Evolutionary conservation across 2,113 vertebrate species (phyloP), one percentile per base, ranked within the genome.

Genomic region (Rhizomys pruinosus): DNA sequence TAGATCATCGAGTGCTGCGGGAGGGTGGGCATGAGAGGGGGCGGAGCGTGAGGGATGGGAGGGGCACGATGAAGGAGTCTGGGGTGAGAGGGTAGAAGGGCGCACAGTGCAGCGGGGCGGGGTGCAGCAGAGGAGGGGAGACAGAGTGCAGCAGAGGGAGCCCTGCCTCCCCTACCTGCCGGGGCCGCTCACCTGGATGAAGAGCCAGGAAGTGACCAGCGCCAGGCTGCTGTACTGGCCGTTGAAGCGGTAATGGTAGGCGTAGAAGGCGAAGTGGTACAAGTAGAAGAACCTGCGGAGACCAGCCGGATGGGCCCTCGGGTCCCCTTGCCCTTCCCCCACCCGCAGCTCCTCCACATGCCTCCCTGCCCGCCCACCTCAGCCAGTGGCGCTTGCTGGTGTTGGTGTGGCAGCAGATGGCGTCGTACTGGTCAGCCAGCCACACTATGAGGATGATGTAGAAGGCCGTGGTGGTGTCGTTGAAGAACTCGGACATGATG

Each of bases 371-470:
- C 9, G 29, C 29, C 8, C 74, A 99, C 99, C 99, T 99, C 92
- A 99, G 98, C 99, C 99, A 99, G 82, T 99, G 99, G 64, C 99
- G 98, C 97, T 99, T 99, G 98, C 99, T 99, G 10, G 99, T 99
- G 95, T 99, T 99, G 85, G 99, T 99, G 98, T 99, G 99, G 97
- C 99, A 99, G 97, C 99, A 99, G 97, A 99, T 99, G 1, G 99
- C 99, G 0, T 99, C 99, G 0, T 99, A 99, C 95, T 99, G 99
- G 97, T 99, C 99, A 0, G 99, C 99, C 96, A 99, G 97, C 99
- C 99, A 99, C 55, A 99, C 99, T 0, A 99, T 99, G n/a, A 99
- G 99, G 97, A 99, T 99, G 97, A 99, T 99, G 98, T 99, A 99
- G 97, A 99, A 99, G 0, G 99, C 99, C 0, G 99, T 99, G 0